Base-by-base conservation (phyloP, 2,113 vertebrate genomes). In the Ptyas mucosa region DNA sequence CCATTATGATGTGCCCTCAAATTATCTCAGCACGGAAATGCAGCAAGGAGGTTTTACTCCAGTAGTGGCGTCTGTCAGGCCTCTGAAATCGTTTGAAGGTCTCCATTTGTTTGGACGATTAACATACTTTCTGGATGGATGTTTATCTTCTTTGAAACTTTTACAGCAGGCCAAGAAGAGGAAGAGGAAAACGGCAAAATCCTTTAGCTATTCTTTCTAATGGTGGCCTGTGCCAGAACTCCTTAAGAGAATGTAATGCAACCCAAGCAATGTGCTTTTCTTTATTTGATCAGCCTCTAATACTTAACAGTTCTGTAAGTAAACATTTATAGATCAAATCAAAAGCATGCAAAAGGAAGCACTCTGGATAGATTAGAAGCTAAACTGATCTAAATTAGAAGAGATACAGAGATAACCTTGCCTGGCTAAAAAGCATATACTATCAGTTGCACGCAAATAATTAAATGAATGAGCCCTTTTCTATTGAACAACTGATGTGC, bases 341-440 rank as follows among this genome's bases (percentile, higher is more conserved):
- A 89, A 96, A 97, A 89, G 94, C 94, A 96, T 49, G 90, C 95
- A 87, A 93, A 95, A 96, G 96, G 96, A 97, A 97, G 96, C 97
- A 96, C 90, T 97, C 97, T 95, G 91, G 39, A 95, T 96, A 97
- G 96, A 97, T 97, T 96, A 96, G 95, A 94, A 94, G 94, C 97
- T 96, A 97, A 97, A 94, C 96, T 97, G 96, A 96, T 95, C 94
- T 96, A 96, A 97, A 96, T 97, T 97, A 97, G 97, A 96, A 98
- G 97, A 97, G 96, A 97, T 97, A 94, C 95, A 90, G 94, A 97
- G 98, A 98, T 98, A 98, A 98, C 98, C 98, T 98, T 96, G 97
- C 96, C 97, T 97, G 96, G 90, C 43, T 97, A 98, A 98, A 98
- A 97, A 98, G 97, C 96, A 95, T 96, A 96, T 97, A 95, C 97